Conservation (phyloP, 37 sponge, comb jelly and placozoan genomes). For the Spongilla lacustris region DNA sequence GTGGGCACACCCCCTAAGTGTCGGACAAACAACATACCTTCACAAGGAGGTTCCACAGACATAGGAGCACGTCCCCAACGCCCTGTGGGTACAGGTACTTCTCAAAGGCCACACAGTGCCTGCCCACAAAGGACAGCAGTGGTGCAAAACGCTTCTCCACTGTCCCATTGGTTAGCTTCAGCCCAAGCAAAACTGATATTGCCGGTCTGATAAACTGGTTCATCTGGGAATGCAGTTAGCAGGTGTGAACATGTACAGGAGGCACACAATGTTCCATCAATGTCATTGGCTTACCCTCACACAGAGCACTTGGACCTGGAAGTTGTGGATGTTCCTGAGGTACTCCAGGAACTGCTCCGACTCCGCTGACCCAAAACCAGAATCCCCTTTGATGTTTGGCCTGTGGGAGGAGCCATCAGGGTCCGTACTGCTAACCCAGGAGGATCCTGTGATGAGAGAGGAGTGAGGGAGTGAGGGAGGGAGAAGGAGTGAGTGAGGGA, state of each 20-base stretch:
- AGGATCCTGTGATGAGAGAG: slow-evolving; percentile 5
- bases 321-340: slow-evolving; percentile 36
- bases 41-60: slow-evolving; percentile 59
- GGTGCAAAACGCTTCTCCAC: slow-evolving; percentile 72
- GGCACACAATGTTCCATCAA: no score
- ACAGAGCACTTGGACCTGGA: slow-evolving; percentile 65
- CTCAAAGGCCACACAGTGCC: slow-evolving; percentile 54
- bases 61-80: slow-evolving; percentile 26
- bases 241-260: not conserved
- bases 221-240: slow-evolving; percentile 44
- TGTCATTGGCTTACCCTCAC: slow-evolving; percentile 34
- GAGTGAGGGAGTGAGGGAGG: slow-evolving; percentile 2
- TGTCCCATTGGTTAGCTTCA: slow-evolving; percentile 48
- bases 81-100: slow-evolving; percentile 74
- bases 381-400: slow-evolving; percentile 3
- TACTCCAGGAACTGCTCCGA: slow-evolving; percentile 50
- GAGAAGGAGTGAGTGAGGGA: not conserved
- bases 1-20: not conserved
- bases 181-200: slow-evolving; percentile 61
- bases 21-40: slow-evolving; percentile 46
- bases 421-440: not conserved
- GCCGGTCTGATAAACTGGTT: slow-evolving; percentile 73
- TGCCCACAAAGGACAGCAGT: slow-evolving; percentile 44
- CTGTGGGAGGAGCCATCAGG: not conserved
- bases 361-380: slow-evolving; percentile 36